Conservation (phyloP, 1,140 invertebrate genomes). For the Pachyrhynchus sulphureomaculatus region DNA sequence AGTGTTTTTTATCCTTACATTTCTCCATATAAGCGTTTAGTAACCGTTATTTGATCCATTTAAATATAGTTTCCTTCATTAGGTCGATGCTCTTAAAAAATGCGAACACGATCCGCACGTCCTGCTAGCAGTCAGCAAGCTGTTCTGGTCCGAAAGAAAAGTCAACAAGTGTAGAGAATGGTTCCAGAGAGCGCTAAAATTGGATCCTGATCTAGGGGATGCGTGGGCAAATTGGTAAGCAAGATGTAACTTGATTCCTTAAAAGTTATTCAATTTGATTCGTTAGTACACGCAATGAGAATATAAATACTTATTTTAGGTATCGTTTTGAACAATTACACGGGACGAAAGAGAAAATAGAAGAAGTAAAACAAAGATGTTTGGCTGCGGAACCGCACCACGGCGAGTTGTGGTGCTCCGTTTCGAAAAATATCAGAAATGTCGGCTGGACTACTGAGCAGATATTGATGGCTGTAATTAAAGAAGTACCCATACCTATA, state of each 20-base stretch:
- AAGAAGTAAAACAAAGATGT: constrained; percentile 86
- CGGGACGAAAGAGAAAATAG: constrained; percentile 87
- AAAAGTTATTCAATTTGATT: too few species aligned
- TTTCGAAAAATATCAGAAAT: constrained; percentile 93
- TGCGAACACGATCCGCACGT: constrained; percentile 98
- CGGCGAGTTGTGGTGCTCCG: constrained; percentile 92
- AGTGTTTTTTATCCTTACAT: too few species aligned
- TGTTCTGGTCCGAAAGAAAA: constrained; percentile 97
- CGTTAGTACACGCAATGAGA: too few species aligned
- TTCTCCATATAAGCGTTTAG: too few species aligned
- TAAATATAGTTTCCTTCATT: too few species aligned
- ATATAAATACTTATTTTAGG: too few species aligned
- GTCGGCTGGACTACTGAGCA: constrained; percentile 92
- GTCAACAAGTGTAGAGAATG: constrained; percentile 93
- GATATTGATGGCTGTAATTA: constrained; percentile 79
- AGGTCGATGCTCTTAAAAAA: constrained; percentile 96
- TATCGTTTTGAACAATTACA: constrained; percentile 96
- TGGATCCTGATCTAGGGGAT: constrained; percentile 96
- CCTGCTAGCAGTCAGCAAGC: constrained; percentile 89
- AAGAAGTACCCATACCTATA: constrained; percentile 78
- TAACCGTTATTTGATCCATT: too few species aligned
- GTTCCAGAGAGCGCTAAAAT: constrained; percentile 94
- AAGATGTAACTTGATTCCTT: too few species aligned
- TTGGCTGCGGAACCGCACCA: constrained; percentile 92
- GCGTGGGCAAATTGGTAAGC: constrained; percentile 88